Evolutionary conservation across 2,113 vertebrate genomes (phyloP).

Genomic region (Dipodomys stephensi): DNA sequence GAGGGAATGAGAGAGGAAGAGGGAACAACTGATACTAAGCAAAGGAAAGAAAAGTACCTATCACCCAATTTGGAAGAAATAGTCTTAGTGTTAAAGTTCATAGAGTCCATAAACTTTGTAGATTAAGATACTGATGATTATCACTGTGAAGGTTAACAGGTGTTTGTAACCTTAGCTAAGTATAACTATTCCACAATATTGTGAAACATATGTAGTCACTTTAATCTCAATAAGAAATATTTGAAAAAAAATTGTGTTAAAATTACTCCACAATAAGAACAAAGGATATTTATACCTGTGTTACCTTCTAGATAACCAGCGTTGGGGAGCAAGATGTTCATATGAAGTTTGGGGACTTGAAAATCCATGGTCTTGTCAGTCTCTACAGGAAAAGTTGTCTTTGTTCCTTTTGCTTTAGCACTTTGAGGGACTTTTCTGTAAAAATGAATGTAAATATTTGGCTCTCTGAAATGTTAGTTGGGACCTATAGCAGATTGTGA

Average conservation of each 20-base stretch:
- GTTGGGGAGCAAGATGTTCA: neutral
- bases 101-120: no score
- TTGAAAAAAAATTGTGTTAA: neutral
- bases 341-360: neutral
- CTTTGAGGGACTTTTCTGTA: neutral
- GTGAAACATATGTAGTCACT: no score
- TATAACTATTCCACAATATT: no score
- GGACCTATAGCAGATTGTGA: neutral
- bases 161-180: no score
- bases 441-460: neutral
- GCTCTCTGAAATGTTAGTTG: neutral
- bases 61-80: no score
- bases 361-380: neutral
- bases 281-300: rapidly evolving
- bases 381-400: neutral
- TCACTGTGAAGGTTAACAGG: no score
- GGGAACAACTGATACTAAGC: no score
- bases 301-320: neutral
- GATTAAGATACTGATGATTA: no score
- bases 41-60: no score
- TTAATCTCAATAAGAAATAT: no score
- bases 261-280: neutral
- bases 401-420: neutral
- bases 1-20: no score
- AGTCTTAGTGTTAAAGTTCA: no score